These are phyloP conservation scores for Sebastes paucispinis DNA, from an alignment of 2,797 vertebrate species.

Conservation along the genomic window DNA sequence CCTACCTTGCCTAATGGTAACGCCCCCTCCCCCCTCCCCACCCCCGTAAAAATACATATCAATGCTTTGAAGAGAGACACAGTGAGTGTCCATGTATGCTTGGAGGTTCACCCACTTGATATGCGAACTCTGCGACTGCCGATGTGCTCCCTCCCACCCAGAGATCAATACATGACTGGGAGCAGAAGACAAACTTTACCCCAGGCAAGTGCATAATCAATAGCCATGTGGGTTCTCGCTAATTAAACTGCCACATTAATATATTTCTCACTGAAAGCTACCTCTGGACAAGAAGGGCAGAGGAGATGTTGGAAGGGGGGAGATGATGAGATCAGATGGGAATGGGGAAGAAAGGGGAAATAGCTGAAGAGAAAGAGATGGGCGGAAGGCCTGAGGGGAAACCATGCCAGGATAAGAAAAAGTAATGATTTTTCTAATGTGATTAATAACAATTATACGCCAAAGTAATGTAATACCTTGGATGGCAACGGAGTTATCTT, in stretches of 20 bases:
- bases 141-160: conserved; percentile 52
- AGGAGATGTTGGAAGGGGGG: conserved; percentile 28
- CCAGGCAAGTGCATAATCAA: conserved; percentile 80
- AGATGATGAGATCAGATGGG: conserved; percentile 37
- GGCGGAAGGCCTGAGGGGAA: neutral
- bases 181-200: conserved; percentile 82
- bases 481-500: neutral
- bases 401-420: conserved; percentile 1
- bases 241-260: conserved; percentile 82
- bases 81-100: neutral
- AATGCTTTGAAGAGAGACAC: neutral
- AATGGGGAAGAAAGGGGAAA: conserved; percentile 34
- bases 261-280: conserved; percentile 72
- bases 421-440: neutral
- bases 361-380: neutral
- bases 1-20: neutral
- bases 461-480: neutral
- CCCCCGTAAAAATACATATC: neutral
- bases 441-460: neutral
- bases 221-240: conserved; percentile 71
- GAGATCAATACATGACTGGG: conserved; percentile 79
- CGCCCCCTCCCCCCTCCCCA: accelerated
- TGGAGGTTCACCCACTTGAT: conserved; percentile 64
- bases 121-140: conserved; percentile 64
- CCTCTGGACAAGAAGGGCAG: conserved; percentile 37